A percentile compares a stretch with the other conserved stretches of the same genome.
Evolutionary conservation across 2,113 vertebrate genomes (phyloP).

Genomic region (Gymnobelideus leadbeateri): DNA sequence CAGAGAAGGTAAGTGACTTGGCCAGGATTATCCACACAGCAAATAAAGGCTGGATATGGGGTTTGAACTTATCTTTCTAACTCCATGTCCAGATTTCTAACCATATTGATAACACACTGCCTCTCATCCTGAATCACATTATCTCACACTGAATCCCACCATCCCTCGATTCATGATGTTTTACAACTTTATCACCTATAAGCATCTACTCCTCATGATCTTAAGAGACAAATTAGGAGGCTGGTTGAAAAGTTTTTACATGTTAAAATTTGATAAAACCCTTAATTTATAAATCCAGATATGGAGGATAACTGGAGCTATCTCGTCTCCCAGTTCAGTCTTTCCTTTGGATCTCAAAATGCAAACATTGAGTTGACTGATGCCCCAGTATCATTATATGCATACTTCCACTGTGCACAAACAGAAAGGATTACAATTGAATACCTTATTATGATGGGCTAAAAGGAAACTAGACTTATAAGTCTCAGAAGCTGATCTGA

Average conservation of each 20-base stretch:
- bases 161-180: neutral
- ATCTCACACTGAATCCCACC: neutral
- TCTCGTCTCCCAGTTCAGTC: slow-evolving; percentile 69
- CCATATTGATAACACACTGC: neutral
- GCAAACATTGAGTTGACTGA: slow-evolving; percentile 77
- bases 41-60: neutral
- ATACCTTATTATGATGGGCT: slow-evolving; percentile 83
- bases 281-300: slow-evolving; percentile 83
- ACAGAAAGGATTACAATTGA: slow-evolving; percentile 86
- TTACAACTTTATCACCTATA: neutral
- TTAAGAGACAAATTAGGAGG: slow-evolving; percentile 58
- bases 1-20: neutral
- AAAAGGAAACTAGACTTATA: slow-evolving; percentile 77
- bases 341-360: slow-evolving; percentile 84
- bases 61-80: neutral
- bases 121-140: neutral
- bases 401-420: slow-evolving; percentile 81
- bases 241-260: neutral
- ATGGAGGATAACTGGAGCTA: slow-evolving; percentile 72
- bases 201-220: slow-evolving; percentile 71
- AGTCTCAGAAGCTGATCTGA: slow-evolving; percentile 77
- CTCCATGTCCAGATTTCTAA: neutral
- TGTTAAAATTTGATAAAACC: slow-evolving; percentile 83
- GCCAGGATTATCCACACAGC: neutral
- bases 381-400: slow-evolving; percentile 84